These are phyloP conservation scores for Pardalotus punctatus DNA, from an alignment of 2,113 vertebrate species.

Conservation along the genomic window DNA sequence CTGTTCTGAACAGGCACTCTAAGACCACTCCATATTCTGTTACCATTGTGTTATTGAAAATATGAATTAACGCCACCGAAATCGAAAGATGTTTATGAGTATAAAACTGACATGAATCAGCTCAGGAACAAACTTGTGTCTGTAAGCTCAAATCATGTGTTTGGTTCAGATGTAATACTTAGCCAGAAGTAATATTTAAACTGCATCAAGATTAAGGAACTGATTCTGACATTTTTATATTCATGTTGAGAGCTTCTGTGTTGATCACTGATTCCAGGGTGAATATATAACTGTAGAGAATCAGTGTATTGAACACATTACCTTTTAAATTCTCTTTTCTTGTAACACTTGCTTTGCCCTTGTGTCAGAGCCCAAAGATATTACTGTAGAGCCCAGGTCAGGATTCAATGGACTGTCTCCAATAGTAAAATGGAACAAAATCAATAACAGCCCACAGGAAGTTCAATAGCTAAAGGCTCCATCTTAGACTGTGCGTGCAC, in stretches of 20 bases:
- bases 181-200: conserved; percentile 61
- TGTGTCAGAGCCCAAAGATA: background rate
- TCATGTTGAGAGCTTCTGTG: background rate
- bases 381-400: background rate
- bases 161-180: conserved; percentile 33
- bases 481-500: background rate
- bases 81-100: conserved; percentile 13
- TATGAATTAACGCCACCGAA: background rate
- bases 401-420: background rate
- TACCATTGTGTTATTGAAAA: conserved; percentile 10
- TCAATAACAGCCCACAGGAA: background rate
- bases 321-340: background rate
- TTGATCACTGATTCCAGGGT: conserved; percentile 18
- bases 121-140: background rate
- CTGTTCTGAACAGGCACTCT: background rate
- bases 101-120: conserved; percentile 32
- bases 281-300: background rate
- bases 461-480: conserved; percentile 10
- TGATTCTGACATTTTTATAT: conserved; percentile 35
- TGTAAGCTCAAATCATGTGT: conserved; percentile 28
- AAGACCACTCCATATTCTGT: background rate
- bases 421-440: conserved; percentile 4
- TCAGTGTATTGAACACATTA: background rate
- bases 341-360: background rate
- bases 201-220: conserved; percentile 12